Evolutionary conservation across 1,140 invertebrate genomes (phyloP).

Genomic region (Hesperophylax magnus): DNA sequence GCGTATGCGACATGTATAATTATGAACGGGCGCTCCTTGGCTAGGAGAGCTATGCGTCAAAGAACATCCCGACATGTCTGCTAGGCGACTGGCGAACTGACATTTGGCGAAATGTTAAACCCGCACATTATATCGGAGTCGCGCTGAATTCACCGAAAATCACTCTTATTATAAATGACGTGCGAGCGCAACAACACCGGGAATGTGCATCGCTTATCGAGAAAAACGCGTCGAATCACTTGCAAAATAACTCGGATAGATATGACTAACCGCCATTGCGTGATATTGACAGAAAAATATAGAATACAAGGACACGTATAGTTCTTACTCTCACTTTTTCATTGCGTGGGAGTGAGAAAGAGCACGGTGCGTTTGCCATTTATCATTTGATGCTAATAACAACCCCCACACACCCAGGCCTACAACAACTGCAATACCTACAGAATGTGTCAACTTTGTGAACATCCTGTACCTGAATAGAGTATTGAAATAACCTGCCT

Average conservation of each 20-base stretch:
- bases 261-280: conserved; percentile 51
- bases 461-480: not conserved
- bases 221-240: conserved; percentile 38
- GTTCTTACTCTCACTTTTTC: conserved; percentile 18
- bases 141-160: conserved; percentile 21
- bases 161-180: conserved; percentile 31
- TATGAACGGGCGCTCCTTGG: conserved; percentile 38
- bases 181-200: not conserved
- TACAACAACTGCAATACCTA: too few species aligned
- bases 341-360: conserved; percentile 32
- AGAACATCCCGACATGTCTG: conserved; percentile 44
- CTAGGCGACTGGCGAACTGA: conserved; percentile 33
- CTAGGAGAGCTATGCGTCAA: conserved; percentile 43
- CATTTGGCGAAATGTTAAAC: conserved; percentile 34
- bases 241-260: conserved; percentile 37
- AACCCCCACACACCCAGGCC: conserved; percentile 46
- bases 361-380: conserved; percentile 37
- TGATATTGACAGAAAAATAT: conserved; percentile 49
- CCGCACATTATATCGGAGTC: not conserved
- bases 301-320: conserved; percentile 20
- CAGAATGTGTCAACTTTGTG: conserved; percentile 33
- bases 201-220: conserved; percentile 43
- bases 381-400: conserved; percentile 41
- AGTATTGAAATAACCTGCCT: too few species aligned
- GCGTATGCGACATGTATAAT: conserved; percentile 49